Evolutionary conservation across 1,140 invertebrate species (phyloP), one percentile per base, ranked within the genome.

Genomic region (Cotesia glomerata): DNA sequence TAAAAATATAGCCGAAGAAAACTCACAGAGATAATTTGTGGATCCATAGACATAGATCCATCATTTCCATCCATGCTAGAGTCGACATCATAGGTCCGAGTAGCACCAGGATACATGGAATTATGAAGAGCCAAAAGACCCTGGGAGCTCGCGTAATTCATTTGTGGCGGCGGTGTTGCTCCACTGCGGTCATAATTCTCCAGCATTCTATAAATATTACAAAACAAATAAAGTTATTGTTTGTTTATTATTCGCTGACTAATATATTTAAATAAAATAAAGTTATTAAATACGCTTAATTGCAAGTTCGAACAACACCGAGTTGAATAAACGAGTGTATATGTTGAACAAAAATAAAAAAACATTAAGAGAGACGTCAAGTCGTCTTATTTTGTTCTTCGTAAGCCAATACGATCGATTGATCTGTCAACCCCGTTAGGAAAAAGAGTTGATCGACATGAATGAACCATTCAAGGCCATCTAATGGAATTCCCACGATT

Each of bases 401-500:
- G 73, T 72, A 45, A 45, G 7, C 39, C 39, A 45, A 45, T 45
- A 11, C 39, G 39, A 45, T 75, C 83, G 84, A 86, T 86, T 86
- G 84, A 85, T 86, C 83, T 84, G 82, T 86, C 84, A 86, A 84
- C 79, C 82, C 78, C 78, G 80, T 82, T 74, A 71, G 59, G 77
- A 77, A 82, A 85, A 80, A 82, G 79, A 85, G 79, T 85, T 83
- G 83, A 85, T 85, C 84, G 83, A 85, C 85, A 86, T 85, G 85
- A 86, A 86, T 85, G 85, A 85, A 85, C 84, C 84, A 85, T 86
- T 85, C 84, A 86, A 86, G 82, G 82, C 80, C 85, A 81, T 78
- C 80, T 81, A 81, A 84, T 84, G 83, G 82, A 83, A 86, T 86
- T 86, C 84, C 82, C 84, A 86, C 84, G 83, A 85, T 84, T 86